Conservation (phyloP, 2,888 invertebrate species). For the Synanthedon tipuliformis region DNA sequence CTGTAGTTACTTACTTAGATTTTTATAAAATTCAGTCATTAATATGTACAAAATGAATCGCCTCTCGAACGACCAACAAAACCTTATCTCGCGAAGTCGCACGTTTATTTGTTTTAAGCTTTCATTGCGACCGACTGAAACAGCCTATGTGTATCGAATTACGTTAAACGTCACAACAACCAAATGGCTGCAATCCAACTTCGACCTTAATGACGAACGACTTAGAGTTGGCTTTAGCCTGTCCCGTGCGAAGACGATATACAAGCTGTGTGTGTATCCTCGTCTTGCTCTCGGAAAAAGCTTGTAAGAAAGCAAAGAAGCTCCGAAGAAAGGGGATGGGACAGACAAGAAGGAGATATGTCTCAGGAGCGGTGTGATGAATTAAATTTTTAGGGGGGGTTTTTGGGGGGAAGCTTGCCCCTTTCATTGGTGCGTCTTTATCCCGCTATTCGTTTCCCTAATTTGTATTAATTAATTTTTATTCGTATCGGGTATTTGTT, state of each 20-base stretch:
- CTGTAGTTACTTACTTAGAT: too few species aligned
- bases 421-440: slow-evolving; percentile 59
- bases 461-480: slow-evolving; percentile 56
- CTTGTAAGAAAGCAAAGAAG: slow-evolving; percentile 69
- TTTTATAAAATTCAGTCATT: too few species aligned
- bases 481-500: slow-evolving; percentile 1
- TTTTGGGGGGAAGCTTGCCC: slow-evolving; percentile 36
- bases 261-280: slow-evolving; percentile 25
- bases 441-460: slow-evolving; percentile 55
- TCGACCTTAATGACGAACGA: rapidly evolving
- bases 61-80: slow-evolving; percentile 44
- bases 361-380: slow-evolving; percentile 64
- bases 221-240: slow-evolving; percentile 14
- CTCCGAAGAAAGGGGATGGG: slow-evolving; percentile 33
- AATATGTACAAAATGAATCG: slow-evolving; percentile 12
- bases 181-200: background rate
- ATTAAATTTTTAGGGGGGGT: slow-evolving; percentile 69
- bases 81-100: slow-evolving; percentile 51
- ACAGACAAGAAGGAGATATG: slow-evolving; percentile 45
- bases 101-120: slow-evolving; percentile 68
- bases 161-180: slow-evolving; percentile 22
- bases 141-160: slow-evolving; percentile 41
- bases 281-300: slow-evolving; percentile 57
- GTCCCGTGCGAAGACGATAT: slow-evolving; percentile 16
- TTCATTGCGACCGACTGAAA: slow-evolving; percentile 64